Base-by-base conservation (phyloP, 1,140 invertebrate species). In the Macrosteles quadrilineatus region DNA sequence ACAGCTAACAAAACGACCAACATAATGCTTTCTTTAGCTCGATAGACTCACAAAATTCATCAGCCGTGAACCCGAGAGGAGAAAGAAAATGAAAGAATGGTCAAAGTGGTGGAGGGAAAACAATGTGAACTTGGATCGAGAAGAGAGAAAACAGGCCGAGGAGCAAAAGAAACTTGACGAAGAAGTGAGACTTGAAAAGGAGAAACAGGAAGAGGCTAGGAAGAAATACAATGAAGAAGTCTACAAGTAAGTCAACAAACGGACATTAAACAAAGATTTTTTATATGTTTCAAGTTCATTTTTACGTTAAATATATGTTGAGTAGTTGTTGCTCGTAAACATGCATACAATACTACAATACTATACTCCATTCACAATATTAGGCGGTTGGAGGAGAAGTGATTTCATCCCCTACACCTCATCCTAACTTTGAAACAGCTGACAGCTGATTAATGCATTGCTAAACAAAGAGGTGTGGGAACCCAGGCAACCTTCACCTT, bases 231-330 rank as follows among this genome's bases (percentile, higher is more conserved):
- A 71, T 30, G 55, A 67, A 40, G 70, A 71, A 32, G 65, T 69
- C 43, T 72, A 72, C 45, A 72, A 72, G 71, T 72, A 66, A 55
- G 59, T 50, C n/a, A n/a, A n/a, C n/a, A n/a, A n/a, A n/a, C n/a
- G n/a, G n/a, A n/a, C n/a, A n/a, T n/a, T n/a, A n/a, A n/a, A n/a
- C n/a, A 43, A 43, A 43, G n/a, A 11, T 43, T 11, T 43, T 11
- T 43, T 11, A 43, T 43, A n/a, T 11, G 40, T 9, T 11, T 43
- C 9, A 43, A 43, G 40, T 9, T 43, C 9, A 43, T 11, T 43
- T 11, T 11, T n/a, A 43, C 40, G n/a, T 9, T 43, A 43, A 43
- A 9, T 9, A 43, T 43, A 11, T 43, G n/a, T 43, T 43, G 9
- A 43, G 9, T 43, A 43, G 9, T 43, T 43, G n/a, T 43, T 11